phyloP scores from a whole-genome alignment of 1,140 invertebrate species.

The Anoplophora glabripennis region DNA sequence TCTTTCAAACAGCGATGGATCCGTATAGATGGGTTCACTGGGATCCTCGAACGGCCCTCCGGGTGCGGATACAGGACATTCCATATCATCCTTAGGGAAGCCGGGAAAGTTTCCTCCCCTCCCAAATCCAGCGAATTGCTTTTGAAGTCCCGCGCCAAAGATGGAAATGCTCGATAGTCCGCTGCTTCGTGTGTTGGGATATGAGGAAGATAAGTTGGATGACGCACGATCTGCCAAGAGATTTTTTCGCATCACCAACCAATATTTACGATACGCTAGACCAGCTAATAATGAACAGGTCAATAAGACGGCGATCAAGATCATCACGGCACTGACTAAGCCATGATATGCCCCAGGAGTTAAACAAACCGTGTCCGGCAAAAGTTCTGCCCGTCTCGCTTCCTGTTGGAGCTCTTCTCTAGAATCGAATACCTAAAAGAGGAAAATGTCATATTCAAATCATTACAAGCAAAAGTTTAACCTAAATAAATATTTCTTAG shows the following conservation, averaged over 20 bases:
- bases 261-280: slow-evolving; percentile 68
- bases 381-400: slow-evolving; percentile 56
- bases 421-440: slow-evolving; percentile 62
- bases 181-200: slow-evolving; percentile 40
- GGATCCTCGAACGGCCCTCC: slow-evolving; percentile 69
- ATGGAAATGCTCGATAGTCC: slow-evolving; percentile 42
- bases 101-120: slow-evolving; percentile 45
- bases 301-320: slow-evolving; percentile 66
- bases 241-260: slow-evolving; percentile 68
- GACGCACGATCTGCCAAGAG: slow-evolving; percentile 54
- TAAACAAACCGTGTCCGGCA: slow-evolving; percentile 67
- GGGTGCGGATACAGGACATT: slow-evolving; percentile 35
- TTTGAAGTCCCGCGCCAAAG: slow-evolving; percentile 40
- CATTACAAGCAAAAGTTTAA: slow-evolving; percentile 5
- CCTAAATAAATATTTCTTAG: neutral
- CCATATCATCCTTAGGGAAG: slow-evolving; percentile 34
- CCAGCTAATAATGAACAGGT: slow-evolving; percentile 63
- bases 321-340: slow-evolving; percentile 67
- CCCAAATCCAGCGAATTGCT: slow-evolving; percentile 47
- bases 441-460: slow-evolving; percentile 12
- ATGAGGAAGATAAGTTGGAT: slow-evolving; percentile 39
- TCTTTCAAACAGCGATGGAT: slow-evolving; percentile 85
- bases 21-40: slow-evolving; percentile 90
- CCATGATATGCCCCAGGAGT: slow-evolving; percentile 73
- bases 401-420: slow-evolving; percentile 68